A percentile compares a stretch with the other conserved stretches of the same genome.
Evolutionary conservation across 1,140 invertebrate genomes (phyloP).

Genomic region (Notospermus geniculatus): DNA sequence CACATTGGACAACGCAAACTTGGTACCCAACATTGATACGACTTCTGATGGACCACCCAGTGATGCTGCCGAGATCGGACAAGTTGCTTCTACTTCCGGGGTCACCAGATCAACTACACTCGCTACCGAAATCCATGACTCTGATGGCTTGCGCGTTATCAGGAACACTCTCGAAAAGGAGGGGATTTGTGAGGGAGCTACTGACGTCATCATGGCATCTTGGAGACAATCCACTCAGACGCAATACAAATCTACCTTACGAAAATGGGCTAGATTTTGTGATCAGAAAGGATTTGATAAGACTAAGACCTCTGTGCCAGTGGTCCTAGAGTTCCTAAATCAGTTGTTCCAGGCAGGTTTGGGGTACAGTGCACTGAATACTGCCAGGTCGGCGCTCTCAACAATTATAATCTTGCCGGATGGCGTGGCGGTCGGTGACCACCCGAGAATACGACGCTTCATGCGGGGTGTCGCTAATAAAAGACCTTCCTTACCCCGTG

Average conservation of each 20-base stretch:
- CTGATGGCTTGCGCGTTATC: constrained; percentile 24
- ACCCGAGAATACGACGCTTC: constrained; percentile 12
- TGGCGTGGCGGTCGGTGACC: constrained; percentile 6
- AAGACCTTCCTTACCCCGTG: not conserved
- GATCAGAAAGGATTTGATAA: constrained; percentile 16
- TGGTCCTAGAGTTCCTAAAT: constrained; percentile 18
- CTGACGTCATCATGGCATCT: constrained; percentile 17
- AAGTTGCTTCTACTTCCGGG: constrained; percentile 4
- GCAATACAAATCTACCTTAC: constrained; percentile 20
- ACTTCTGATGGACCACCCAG: constrained; percentile 13
- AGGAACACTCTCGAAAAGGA: constrained; percentile 13
- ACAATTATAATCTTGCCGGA: constrained; percentile 3
- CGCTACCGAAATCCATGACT: constrained; percentile 12
- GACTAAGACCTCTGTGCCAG: constrained; percentile 11
- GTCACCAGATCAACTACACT: constrained; percentile 11
- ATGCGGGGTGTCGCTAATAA: not conserved
- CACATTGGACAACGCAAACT: constrained; percentile 23
- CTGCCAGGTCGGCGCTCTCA: constrained; percentile 18
- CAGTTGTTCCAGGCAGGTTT: constrained; percentile 5
- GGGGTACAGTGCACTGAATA: constrained; percentile 20
- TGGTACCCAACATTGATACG: constrained; percentile 19
- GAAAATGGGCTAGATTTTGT: constrained; percentile 21
- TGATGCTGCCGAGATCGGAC: constrained; percentile 5
- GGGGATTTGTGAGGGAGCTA: constrained; percentile 15
- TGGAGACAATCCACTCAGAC: constrained; percentile 19